Base-by-base conservation (phyloP, 30 jellyfish, hydroid and myxozoan species). In the Aurelia aurita region DNA sequence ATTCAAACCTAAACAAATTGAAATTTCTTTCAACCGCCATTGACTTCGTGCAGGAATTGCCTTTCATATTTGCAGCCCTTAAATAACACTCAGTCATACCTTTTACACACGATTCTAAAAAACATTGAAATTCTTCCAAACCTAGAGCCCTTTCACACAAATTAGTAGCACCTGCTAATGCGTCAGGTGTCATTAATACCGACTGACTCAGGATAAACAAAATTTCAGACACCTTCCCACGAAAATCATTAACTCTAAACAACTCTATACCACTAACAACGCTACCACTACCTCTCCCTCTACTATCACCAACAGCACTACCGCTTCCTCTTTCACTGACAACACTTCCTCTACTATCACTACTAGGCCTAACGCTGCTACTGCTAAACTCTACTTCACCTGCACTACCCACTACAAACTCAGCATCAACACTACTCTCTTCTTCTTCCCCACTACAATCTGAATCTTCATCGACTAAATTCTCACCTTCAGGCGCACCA, bases 291-390 rank as follows among this genome's bases (percentile, higher is more conserved):
- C n/a, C n/a, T n/a, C n/a, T n/a, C n/a, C n/a, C n/a, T n/a, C n/a
- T n/a, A n/a, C n/a, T n/a, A n/a, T n/a, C n/a, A n/a, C n/a, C n/a
- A n/a, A 31, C 39, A 31, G 3, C 39, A 31, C 39, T 31, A 31
- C 39, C 39, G 43, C 86, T 74, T 74, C 72, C 54, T 47, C 73
- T 35, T 27, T 58, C 9, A 27, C 59, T 2, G 43, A 1, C 23
- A n/a, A 14, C 45, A 45, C 74, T 23, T 51, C 86, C 5, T n/a
- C 15, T 2, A 16, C 59, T 51, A 6, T 29, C 5, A 0, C 45
- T 47, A 12, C 47, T 7, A 27, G 15, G 23, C 72, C 35, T 11
- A 4, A 25, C 8, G 51, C 85, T 25, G 9, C 47, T 74, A 5
- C 54, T 49, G 9, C 54, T 23, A 16, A 19, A 20, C 35, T 74